phyloP scores from a whole-genome alignment of 2,888 invertebrate species.

The Leptopilina syphax region DNA sequence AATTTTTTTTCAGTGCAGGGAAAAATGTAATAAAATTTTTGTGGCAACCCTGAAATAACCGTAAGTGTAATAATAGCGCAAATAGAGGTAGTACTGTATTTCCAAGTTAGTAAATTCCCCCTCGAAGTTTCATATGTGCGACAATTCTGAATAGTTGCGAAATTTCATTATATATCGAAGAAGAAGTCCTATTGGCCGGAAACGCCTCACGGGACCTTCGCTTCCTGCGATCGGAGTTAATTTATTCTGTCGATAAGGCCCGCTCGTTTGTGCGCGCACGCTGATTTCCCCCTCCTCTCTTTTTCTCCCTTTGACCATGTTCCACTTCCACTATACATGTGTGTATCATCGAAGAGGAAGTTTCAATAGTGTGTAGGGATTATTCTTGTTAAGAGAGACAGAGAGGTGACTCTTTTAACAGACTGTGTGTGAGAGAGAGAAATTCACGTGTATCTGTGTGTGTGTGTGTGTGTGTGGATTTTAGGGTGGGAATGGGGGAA shows the following conservation, averaged over 20 bases:
- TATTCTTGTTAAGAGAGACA: slow-evolving; percentile 43
- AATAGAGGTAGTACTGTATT: too few relatives aligned
- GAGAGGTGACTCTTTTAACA: too few relatives aligned
- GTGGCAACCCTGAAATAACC: too few relatives aligned
- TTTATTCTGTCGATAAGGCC: slow-evolving; percentile 54
- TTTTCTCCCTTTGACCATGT: not conserved
- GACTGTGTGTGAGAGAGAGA: not conserved
- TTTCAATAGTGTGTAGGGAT: slow-evolving; percentile 46
- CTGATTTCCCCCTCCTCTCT: not conserved
- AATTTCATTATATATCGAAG: not conserved
- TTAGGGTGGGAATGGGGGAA: slow-evolving; percentile 49
- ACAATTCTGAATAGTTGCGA: slow-evolving; percentile 58
- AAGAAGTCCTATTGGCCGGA: not conserved
- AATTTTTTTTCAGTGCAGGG: too few relatives aligned
- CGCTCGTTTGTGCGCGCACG: not conserved
- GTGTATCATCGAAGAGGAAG: slow-evolving; percentile 36
- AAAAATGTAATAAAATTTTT: too few relatives aligned
- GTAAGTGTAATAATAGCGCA: too few relatives aligned
- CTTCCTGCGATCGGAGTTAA: slow-evolving; percentile 42
- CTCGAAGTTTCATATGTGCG: slow-evolving; percentile 55
- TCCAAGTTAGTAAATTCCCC: too few relatives aligned
- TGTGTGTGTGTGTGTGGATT: slow-evolving; percentile 43
- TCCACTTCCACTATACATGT: slow-evolving; percentile 21
- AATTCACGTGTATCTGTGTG: not conserved
- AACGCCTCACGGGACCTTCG: slow-evolving; percentile 7